Evolutionary conservation across 2,113 vertebrate genomes (phyloP).

Genomic region (Equus quagga): DNA sequence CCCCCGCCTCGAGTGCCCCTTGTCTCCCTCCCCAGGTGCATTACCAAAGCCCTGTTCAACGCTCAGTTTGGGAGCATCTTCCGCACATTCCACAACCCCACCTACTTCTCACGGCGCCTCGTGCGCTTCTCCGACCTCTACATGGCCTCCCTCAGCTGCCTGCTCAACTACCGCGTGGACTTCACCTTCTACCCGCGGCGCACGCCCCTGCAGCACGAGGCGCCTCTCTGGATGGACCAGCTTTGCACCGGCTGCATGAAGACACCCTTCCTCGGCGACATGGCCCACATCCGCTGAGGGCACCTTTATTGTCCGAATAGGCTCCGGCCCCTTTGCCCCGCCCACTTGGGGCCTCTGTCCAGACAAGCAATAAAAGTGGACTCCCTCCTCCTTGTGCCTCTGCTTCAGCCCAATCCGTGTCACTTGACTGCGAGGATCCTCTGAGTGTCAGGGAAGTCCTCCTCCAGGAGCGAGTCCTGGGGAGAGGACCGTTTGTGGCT

Average conservation of each 20-base stretch:
- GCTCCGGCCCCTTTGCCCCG: not conserved
- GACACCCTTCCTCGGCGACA: constrained; percentile 91
- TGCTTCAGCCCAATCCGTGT: not conserved
- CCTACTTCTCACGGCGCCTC: constrained; percentile 90
- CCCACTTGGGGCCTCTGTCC: not conserved
- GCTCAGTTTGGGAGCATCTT: constrained; percentile 92
- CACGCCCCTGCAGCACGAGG: constrained; percentile 91
- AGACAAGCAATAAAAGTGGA: constrained; percentile 69
- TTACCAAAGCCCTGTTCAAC: constrained; percentile 91
- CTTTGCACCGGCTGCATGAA: constrained; percentile 93
- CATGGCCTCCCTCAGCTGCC: constrained; percentile 91
- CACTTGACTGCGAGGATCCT: constrained; percentile 79
- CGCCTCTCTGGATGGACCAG: constrained; percentile 92
- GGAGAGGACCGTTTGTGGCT: not conserved
- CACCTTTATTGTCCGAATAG: constrained; percentile 68
- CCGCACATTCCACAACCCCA: constrained; percentile 92
- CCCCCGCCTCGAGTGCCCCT: not conserved
- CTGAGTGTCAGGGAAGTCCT: constrained; percentile 78
- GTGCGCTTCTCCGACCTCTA: constrained; percentile 91
- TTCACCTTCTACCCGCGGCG: constrained; percentile 92
- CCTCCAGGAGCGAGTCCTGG: constrained; percentile 75
- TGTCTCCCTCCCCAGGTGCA: constrained; percentile 80
- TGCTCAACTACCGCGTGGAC: constrained; percentile 89
- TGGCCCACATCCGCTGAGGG: constrained; percentile 91
- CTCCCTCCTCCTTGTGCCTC: not conserved